Percentiles rank a stretch among this genome's conserved stretches.
Conservation (phyloP, 2,888 invertebrate genomes). For the Cecidostiba fungosa region DNA sequence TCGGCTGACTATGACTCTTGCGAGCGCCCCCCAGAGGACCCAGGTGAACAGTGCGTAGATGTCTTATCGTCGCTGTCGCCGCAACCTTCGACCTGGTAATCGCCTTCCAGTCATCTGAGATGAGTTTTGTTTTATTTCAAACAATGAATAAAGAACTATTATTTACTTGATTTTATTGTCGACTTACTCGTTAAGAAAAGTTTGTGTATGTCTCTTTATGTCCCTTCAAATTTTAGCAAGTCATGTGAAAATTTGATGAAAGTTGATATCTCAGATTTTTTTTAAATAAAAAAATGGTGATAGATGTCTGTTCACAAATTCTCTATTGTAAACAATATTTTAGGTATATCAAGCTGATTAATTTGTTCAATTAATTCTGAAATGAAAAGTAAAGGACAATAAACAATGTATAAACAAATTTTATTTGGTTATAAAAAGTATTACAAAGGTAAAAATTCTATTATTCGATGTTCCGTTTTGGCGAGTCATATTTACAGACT, state of each 20-base stretch:
- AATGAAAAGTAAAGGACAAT: neutral
- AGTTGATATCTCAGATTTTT: too few species aligned
- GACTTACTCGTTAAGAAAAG: neutral
- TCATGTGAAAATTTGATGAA: too few species aligned
- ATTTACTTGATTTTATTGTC: neutral
- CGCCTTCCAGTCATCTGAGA: neutral
- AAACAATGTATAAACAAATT: slow-evolving; percentile 49
- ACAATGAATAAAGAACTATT: neutral
- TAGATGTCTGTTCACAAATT: too few species aligned
- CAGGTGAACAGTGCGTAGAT: slow-evolving; percentile 47
- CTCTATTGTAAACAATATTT: too few species aligned
- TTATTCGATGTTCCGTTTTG: slow-evolving; percentile 57
- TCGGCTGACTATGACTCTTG: neutral
- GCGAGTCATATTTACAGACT: slow-evolving; percentile 58
- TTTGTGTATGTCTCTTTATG: neutral
- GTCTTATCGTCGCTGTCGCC: slow-evolving; percentile 20
- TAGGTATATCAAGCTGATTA: too few species aligned
- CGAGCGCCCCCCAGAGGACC: neutral
- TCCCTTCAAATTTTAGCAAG: too few species aligned
- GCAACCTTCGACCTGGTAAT: neutral
- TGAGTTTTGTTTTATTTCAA: neutral
- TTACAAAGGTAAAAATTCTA: slow-evolving; percentile 47
- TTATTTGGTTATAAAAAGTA: slow-evolving; percentile 58
- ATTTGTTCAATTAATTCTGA: neutral
- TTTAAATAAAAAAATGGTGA: too few species aligned